phyloP scores from a whole-genome alignment of 2,113 vertebrate species.

The Barbus barbus region DNA sequence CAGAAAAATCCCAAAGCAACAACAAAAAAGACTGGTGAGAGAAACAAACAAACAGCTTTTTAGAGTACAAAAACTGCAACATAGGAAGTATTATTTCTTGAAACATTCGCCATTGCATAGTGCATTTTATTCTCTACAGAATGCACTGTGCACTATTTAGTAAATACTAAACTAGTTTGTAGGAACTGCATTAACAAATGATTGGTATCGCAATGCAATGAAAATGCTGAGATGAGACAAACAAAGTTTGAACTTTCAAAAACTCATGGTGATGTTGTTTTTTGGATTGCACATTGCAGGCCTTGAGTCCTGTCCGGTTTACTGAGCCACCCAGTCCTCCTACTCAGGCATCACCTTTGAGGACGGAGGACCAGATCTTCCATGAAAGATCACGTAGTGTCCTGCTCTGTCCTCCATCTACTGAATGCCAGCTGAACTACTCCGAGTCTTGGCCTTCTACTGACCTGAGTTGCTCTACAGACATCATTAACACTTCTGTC shows the following conservation, averaged over 20 bases:
- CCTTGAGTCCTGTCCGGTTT: conserved; percentile 63
- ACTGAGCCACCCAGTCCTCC: conserved; percentile 42
- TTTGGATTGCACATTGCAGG: conserved; percentile 59
- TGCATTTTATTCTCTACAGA: neutral
- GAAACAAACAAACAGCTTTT: neutral
- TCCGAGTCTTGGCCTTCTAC: no score
- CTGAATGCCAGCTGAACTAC: no score
- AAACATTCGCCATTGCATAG: neutral
- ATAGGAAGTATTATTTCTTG: neutral
- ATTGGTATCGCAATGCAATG: neutral
- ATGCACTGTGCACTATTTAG: neutral
- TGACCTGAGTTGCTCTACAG: no score
- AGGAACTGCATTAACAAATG: neutral
- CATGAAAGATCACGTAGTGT: no score
- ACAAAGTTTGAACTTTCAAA: neutral
- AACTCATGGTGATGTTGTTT: neutral
- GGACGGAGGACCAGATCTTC: no score
- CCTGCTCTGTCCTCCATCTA: no score
- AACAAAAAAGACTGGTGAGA: conserved; percentile 67
- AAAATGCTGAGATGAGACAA: neutral
- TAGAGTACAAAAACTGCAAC: no score
- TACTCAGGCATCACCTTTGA: neutral
- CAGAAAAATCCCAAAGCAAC: conserved; percentile 61
- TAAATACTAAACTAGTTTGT: neutral
- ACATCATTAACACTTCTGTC: no score